Evolutionary conservation across 2,888 invertebrate genomes (phyloP).

Genomic region (Eubasilissa splendida): DNA sequence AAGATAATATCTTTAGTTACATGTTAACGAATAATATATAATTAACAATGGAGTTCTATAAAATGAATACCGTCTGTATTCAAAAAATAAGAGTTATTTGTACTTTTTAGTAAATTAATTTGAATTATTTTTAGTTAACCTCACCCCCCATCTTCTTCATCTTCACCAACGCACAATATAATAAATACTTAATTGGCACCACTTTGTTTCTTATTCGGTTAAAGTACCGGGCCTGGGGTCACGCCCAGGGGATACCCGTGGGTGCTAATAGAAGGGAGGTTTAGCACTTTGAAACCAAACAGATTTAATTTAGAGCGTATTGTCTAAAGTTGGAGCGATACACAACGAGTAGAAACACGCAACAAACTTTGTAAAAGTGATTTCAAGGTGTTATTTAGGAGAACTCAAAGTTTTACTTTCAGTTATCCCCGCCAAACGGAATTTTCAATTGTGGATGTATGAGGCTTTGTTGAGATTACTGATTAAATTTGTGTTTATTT

Average conservation of each 20-base stretch:
- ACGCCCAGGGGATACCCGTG: background rate
- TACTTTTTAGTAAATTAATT: too few relatives aligned
- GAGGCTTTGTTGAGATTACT: too few relatives aligned
- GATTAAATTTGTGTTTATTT: background rate
- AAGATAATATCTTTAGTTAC: too few relatives aligned
- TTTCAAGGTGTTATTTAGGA: background rate
- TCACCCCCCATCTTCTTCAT: too few relatives aligned
- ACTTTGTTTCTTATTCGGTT: background rate
- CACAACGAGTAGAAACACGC: background rate
- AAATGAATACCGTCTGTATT: too few relatives aligned
- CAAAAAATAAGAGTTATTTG: too few relatives aligned
- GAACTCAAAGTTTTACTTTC: too few relatives aligned
- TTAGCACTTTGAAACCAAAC: background rate
- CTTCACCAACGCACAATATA: background rate
- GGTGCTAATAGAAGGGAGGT: background rate
- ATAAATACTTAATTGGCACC: constrained; percentile 16
- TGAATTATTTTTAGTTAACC: too few relatives aligned
- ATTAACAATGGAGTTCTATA: too few relatives aligned
- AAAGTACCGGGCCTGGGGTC: background rate
- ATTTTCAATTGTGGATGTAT: too few relatives aligned
- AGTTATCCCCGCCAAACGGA: too few relatives aligned
- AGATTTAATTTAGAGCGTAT: constrained; percentile 3
- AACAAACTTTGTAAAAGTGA: background rate
- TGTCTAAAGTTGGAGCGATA: constrained; percentile 12
- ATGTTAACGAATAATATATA: too few relatives aligned